Base-by-base conservation (phyloP, 2,113 vertebrate species). In the Ancistrus triradiatus region DNA sequence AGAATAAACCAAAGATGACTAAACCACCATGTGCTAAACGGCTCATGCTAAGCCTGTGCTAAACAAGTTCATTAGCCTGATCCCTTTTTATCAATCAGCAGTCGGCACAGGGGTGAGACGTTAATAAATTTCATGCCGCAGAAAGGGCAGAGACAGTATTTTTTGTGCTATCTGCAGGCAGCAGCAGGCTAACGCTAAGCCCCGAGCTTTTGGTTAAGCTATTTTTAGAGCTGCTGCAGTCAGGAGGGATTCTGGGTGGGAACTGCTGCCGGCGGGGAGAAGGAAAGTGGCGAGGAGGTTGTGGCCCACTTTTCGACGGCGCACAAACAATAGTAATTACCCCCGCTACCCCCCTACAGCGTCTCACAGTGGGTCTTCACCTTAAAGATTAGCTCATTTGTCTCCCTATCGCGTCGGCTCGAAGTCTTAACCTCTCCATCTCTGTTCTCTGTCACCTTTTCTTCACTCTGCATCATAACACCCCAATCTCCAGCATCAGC, bases 151-250 rank as follows among this genome's bases (percentile, higher is more conserved):
- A 28, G 31, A 4, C 21, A 19, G 40, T 9, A 46, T 47, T 62
- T 44, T 15, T 11, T 40, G 43, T n/a, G 44, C 47, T 61, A 48
- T 68, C 61, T 56, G 61, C 55, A 69, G 42, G 22, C 35, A 44
- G 24, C 42, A 40, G 51, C 44, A 33, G 9, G 40, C 61, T 59
- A 59, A 48, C n/a, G 40, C 64, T 64, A 75, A 48, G 55, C 42
- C 40, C 33, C 14, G 8, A 7, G 2, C 8, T 37, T 19, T 62
- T 69, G 63, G 64, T 52, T n/a, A 17, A n/a, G 40, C 58, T 73
- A 75, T 68, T 66, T 68, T 68, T 77, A 74, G 75, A 22, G 7
- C 56, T 53, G 56, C 59, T 40, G 68, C 60, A 74, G 68, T 74
- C 60, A 53, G 64, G 49, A 62, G 65, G 65, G 70, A 70, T 66